Base-by-base conservation (phyloP, 2,797 vertebrate species). In the Sparidentex hasta region DNA sequence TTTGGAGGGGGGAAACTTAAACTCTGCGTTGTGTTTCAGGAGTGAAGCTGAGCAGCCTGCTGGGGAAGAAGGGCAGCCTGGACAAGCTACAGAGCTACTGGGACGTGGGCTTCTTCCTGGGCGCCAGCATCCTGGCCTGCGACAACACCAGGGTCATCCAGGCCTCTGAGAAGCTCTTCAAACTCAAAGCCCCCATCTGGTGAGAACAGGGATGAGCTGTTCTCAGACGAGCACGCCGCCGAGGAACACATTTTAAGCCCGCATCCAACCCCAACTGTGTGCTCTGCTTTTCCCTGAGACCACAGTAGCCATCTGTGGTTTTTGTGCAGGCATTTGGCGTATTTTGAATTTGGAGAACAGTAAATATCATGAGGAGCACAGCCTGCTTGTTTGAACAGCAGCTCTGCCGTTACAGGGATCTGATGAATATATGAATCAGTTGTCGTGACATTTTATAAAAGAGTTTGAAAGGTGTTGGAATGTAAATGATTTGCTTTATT, bases 81-180 rank as follows among this genome's bases (percentile, higher is more conserved):
- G 98, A 99, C 91, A 98, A 99, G 86, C 95, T 99, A 71, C 98
- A 98, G 94, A 99, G 97, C 91, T 99, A 99, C 94, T 99, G 98
- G 98, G 98, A 99, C 85, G 98, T 99, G 65, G 98, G 98, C 65
- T 98, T 98, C 94, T 99, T 99, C 91, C 91, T 99, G 85, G 98
- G 97, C 1, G 98, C 98, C 86, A 99, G 98, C 93, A 96, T 98
- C 81, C 90, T 99, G 87, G 98, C 98, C 86, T 97, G 97, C 51
- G 98, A 99, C 93, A 97, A 97, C 88, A 93, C 95, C 69, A 94
- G 97, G 89, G 98, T 98, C 84, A 97, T 99, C 92, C 97, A 98
- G 58, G 98, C 98, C 80, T 99, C 98, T 1, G 98, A 99, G 94
- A 99, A 98, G 77, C 97, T 99, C 82, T 99, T 99, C 94, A 99